Conservation (phyloP, 2,888 invertebrate genomes). For the Meiosimyza platycephala region DNA sequence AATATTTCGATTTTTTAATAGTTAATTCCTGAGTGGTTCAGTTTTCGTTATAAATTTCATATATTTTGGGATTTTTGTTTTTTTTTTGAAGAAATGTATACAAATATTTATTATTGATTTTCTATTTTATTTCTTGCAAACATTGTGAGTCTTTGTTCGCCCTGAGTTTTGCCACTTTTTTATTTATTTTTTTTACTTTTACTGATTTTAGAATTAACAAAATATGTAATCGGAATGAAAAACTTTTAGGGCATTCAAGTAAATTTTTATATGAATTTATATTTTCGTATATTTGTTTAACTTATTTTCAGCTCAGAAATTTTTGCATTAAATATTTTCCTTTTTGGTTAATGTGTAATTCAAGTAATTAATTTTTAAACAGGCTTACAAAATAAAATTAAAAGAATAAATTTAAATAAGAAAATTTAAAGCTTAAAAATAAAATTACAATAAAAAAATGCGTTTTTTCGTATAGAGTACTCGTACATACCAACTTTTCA, state of each 20-base stretch:
- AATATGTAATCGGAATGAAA: too few species aligned
- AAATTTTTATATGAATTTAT: neutral
- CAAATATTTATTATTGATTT: constrained; percentile 31
- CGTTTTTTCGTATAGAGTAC: too few species aligned
- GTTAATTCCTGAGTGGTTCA: constrained; percentile 64
- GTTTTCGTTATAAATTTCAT: constrained; percentile 59
- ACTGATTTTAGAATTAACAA: too few species aligned
- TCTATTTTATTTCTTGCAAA: constrained; percentile 1
- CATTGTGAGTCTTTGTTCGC: constrained; percentile 28
- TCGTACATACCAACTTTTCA: too few species aligned
- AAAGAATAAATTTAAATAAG: too few species aligned
- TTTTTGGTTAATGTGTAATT: neutral
- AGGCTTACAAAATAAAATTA: too few species aligned
- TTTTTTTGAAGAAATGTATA: constrained; percentile 40
- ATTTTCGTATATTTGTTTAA: neutral
- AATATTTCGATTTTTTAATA: constrained; percentile 39
- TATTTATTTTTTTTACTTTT: too few species aligned
- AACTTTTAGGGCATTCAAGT: too few species aligned
- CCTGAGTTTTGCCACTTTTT: constrained; percentile 46
- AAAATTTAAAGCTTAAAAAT: too few species aligned
- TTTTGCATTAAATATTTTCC: neutral
- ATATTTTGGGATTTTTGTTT: constrained; percentile 34
- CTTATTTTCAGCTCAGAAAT: constrained; percentile 34
- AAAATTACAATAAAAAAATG: too few species aligned
- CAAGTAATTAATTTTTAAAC: constrained; percentile 1